Percentiles rank a stretch among this genome's conserved stretches.
These are phyloP conservation scores for Tragopan temminckii DNA, from an alignment of 2,797 vertebrate genomes.

Conservation along the genomic window DNA sequence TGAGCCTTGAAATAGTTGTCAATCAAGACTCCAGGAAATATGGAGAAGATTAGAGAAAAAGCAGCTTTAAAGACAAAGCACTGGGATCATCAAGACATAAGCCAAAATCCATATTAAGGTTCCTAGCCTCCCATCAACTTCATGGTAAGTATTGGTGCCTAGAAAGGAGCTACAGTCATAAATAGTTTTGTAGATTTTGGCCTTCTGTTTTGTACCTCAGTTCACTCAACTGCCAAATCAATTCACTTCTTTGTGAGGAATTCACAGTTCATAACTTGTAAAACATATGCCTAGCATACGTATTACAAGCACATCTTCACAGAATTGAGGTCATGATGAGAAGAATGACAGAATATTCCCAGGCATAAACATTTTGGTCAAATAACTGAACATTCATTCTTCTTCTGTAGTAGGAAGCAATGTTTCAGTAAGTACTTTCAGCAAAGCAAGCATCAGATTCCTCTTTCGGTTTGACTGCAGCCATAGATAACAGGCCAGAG, in stretches of 20 bases:
- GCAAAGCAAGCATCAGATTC: not conserved
- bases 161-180: not conserved
- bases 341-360: not conserved
- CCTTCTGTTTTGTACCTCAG: not conserved
- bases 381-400: not conserved
- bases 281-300: not conserved
- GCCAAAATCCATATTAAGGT: not conserved
- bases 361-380: not conserved
- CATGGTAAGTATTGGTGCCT: not conserved
- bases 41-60: not conserved
- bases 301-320: not conserved
- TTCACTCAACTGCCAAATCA: slow-evolving; percentile 1
- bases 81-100: not conserved
- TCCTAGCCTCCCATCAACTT: not conserved
- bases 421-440: not conserved
- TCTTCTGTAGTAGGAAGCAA: not conserved
- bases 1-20: not conserved
- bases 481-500: not conserved
- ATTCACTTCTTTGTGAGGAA: not conserved
- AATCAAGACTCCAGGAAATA: not conserved
- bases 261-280: not conserved
- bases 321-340: not conserved
- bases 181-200: not conserved
- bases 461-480: not conserved
- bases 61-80: not conserved